Conservation (phyloP, 2,888 invertebrate species). For the Lamellibrachia columna region DNA sequence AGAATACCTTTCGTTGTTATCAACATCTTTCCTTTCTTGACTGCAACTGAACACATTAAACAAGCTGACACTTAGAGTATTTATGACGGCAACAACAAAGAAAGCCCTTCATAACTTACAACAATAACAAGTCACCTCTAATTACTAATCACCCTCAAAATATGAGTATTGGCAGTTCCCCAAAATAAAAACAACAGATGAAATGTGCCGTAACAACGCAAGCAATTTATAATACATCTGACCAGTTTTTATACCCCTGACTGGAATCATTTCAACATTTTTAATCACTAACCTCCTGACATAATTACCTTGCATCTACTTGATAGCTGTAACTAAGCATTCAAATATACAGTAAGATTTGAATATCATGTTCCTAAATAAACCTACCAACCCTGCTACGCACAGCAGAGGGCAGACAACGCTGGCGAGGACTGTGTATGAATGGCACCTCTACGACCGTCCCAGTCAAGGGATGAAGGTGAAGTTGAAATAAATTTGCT, state of each 20-base stretch:
- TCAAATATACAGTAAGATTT: neutral
- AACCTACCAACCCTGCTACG: neutral
- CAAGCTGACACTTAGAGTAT: neutral
- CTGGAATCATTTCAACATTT: neutral
- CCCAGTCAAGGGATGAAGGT: too few species aligned
- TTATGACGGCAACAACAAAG: neutral
- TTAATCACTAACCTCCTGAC: neutral
- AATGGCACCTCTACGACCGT: too few species aligned
- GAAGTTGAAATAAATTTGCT: too few species aligned
- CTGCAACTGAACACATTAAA: conserved; percentile 9
- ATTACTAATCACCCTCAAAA: neutral
- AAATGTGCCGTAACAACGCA: neutral
- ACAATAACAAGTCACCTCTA: neutral
- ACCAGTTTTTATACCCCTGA: neutral
- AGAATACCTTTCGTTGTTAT: conserved; percentile 3
- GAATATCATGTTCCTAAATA: neutral
- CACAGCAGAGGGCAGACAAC: too few species aligned
- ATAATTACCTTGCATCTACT: neutral
- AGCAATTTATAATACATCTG: neutral
- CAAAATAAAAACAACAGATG: neutral
- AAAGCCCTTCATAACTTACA: neutral
- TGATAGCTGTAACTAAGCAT: neutral
- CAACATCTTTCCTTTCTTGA: neutral
- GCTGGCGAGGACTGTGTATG: too few species aligned
- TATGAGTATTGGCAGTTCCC: neutral